Conservation (phyloP, 2,888 invertebrate species). For the Pinctada fucata region DNA sequence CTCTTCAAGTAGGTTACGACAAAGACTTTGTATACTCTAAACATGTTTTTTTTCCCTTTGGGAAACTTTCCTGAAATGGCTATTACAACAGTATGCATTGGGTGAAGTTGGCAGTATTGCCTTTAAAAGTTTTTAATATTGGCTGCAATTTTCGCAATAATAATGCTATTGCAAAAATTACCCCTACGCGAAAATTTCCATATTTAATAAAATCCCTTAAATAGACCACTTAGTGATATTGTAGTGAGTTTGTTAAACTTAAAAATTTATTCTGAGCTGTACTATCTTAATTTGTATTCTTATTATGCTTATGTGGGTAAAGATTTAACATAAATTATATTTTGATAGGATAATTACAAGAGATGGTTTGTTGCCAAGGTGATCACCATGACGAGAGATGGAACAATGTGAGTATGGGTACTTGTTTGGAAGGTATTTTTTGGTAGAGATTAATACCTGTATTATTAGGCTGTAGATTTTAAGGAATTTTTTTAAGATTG, state of each 20-base stretch:
- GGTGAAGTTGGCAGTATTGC: too few species aligned
- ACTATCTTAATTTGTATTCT: too few species aligned
- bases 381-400: conserved; percentile 52
- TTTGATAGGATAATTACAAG: conserved; percentile 65
- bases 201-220: too few species aligned
- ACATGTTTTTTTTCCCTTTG: too few species aligned
- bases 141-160: background rate
- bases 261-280: too few species aligned
- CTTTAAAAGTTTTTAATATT: background rate
- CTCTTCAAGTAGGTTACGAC: conserved; percentile 82
- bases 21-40: too few species aligned
- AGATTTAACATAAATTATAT: background rate
- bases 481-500: too few species aligned
- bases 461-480: background rate
- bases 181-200: background rate
- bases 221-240: too few species aligned
- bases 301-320: too few species aligned
- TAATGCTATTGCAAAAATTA: background rate
- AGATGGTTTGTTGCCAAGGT: conserved; percentile 66
- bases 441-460: background rate
- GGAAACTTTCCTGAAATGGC: too few species aligned
- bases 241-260: too few species aligned
- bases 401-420: conserved; percentile 31
- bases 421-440: background rate
- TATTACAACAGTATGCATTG: too few species aligned